Evolutionary conservation across 2,113 vertebrate species (phyloP).

Genomic region (Corythoichthys haematopterus): DNA sequence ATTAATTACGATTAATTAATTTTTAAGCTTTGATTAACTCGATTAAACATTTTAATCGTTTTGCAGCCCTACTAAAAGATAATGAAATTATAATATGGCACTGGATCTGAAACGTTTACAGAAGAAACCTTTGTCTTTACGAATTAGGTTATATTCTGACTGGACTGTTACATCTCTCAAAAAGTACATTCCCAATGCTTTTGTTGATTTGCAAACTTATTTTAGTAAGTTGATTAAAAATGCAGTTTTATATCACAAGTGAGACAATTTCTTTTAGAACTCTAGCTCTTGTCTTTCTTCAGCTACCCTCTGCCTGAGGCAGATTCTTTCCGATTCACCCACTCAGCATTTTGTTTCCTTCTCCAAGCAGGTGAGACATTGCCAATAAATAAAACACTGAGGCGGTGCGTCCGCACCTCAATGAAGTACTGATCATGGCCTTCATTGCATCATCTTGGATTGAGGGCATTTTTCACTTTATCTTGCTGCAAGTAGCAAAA

Average conservation of each 20-base stretch:
- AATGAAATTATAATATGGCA: not conserved
- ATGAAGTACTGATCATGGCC: constrained; percentile 40
- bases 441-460: constrained; percentile 50
- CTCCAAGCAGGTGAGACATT: constrained; percentile 38
- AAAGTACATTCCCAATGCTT: not conserved
- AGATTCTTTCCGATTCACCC: constrained; percentile 34
- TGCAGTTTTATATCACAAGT: not conserved
- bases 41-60: too few species aligned
- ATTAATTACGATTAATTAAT: too few species aligned
- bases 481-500: constrained; percentile 4
- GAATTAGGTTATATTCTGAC: not conserved
- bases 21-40: too few species aligned
- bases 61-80: too few species aligned
- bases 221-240: not conserved
- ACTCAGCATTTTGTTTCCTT: constrained; percentile 42
- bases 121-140: not conserved
- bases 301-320: constrained; percentile 22
- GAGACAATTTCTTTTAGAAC: not conserved
- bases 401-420: constrained; percentile 31
- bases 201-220: not conserved
- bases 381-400: constrained; percentile 48
- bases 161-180: not conserved
- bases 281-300: constrained; percentile 24
- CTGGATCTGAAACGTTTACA: too few species aligned
- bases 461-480: constrained; percentile 25